Evolutionary conservation across 2,797 vertebrate genomes (phyloP).

Genomic region (Ciconia nigra): DNA sequence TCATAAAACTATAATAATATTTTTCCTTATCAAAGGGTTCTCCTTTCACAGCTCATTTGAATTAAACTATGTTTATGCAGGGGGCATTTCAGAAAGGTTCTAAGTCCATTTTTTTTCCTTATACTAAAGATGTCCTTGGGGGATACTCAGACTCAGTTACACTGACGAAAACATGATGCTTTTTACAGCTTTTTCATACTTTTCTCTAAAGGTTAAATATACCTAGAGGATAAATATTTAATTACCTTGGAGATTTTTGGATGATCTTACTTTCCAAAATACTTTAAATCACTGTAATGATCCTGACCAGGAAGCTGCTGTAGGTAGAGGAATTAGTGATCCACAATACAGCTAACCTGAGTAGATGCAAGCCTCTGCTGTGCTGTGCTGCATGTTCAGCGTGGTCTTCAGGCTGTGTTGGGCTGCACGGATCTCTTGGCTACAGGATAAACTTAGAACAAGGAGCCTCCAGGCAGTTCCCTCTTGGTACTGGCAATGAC

Average conservation of each 20-base stretch:
- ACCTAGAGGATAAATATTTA: not conserved
- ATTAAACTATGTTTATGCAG: not conserved
- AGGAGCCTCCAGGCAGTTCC: not conserved
- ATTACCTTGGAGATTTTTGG: not conserved
- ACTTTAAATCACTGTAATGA: not conserved
- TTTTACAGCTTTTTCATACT: not conserved
- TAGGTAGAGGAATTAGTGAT: not conserved
- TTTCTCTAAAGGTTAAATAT: not conserved
- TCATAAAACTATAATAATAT: not conserved
- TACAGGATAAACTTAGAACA: not conserved
- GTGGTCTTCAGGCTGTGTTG: not conserved
- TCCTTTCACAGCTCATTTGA: not conserved
- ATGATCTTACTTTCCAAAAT: not conserved
- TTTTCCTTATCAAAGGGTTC: not conserved
- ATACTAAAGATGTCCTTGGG: not conserved
- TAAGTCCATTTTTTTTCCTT: not conserved
- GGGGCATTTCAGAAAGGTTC: not conserved
- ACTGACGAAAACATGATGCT: not conserved
- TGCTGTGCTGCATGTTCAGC: accelerated
- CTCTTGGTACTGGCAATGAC: not conserved
- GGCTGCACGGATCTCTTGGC: not conserved
- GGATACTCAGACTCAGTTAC: not conserved
- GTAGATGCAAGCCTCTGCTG: not conserved
- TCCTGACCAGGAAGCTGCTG: not conserved
- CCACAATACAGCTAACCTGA: not conserved